Evolutionary conservation across 2,888 invertebrate genomes (phyloP).

Genomic region (Pecten maximus): DNA sequence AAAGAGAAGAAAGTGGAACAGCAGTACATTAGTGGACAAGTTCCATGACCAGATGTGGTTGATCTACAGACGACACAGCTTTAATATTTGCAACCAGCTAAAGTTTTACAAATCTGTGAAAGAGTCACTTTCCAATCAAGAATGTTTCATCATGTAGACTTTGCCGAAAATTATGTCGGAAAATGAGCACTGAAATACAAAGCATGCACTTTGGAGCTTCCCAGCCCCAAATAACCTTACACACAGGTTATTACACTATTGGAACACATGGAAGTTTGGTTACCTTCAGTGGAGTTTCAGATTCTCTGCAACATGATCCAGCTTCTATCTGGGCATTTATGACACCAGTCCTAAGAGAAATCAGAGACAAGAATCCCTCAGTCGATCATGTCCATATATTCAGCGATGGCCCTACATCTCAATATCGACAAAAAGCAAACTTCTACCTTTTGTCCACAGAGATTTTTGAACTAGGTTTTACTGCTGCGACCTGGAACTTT

Average conservation of each 20-base stretch:
- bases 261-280: conserved; percentile 37
- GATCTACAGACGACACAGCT: conserved; percentile 36
- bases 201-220: conserved; percentile 80
- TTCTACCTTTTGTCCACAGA: conserved; percentile 73
- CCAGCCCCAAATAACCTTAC: conserved; percentile 74
- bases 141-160: conserved; percentile 78
- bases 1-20: conserved; percentile 39
- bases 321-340: conserved; percentile 81
- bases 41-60: conserved; percentile 5
- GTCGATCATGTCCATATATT: conserved; percentile 58
- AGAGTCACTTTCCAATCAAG: conserved; percentile 54
- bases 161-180: conserved; percentile 80
- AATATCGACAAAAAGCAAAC: conserved; percentile 80
- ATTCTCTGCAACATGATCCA: conserved; percentile 76
- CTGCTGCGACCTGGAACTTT: conserved; percentile 73
- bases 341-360: conserved; percentile 67
- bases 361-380: conserved; percentile 44
- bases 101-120: conserved; percentile 74
- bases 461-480: conserved; percentile 50
- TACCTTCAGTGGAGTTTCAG: conserved; percentile 74
- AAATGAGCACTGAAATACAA: conserved; percentile 78
- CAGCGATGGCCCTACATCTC: conserved; percentile 78
- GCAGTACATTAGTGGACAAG: conserved; percentile 34
- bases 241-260: conserved; percentile 78
- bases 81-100: too few species aligned